These are phyloP conservation scores for Elmis aenea DNA, from an alignment of 2,888 invertebrate genomes.

Conservation along the genomic window DNA sequence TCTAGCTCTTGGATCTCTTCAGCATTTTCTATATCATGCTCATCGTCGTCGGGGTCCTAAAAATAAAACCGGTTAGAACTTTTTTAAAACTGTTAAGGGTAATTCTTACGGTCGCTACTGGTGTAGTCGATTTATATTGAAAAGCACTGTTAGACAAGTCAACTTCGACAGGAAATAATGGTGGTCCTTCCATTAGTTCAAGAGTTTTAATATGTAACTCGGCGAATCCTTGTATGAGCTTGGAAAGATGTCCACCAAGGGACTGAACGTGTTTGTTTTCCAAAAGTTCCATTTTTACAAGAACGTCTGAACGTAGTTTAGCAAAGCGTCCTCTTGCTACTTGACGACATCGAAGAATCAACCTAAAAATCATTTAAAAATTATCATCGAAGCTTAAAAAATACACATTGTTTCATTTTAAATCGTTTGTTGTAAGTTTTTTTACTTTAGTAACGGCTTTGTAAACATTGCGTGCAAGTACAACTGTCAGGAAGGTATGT, in stretches of 20 bases:
- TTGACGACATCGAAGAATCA: conserved; percentile 93
- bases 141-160: conserved; percentile 90
- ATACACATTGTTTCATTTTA: too few species aligned
- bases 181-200: conserved; percentile 68
- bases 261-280: conserved; percentile 99
- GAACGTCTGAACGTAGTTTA: conserved; percentile 79
- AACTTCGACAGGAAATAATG: conserved; percentile 92
- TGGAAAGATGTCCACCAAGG: conserved; percentile 77
- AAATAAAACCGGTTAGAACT: too few species aligned
- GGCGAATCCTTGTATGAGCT: conserved; percentile 80
- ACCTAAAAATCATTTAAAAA: conserved; percentile 46
- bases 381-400: not conserved
- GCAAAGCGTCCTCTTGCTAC: conserved; percentile 86
- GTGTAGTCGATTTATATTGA: conserved; percentile 71
- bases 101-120: conserved; percentile 28
- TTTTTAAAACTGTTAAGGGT: not conserved
- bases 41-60: conserved; percentile 52
- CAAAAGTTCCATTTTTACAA: conserved; percentile 93
- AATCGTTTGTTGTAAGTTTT: too few species aligned
- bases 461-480: too few species aligned
- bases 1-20: conserved; percentile 37
- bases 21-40: conserved; percentile 48
- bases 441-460: too few species aligned
- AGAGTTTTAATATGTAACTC: conserved; percentile 58
- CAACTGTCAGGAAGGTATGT: too few species aligned